Conservation (phyloP, 1,140 invertebrate genomes). For the Bombus pascuorum region DNA sequence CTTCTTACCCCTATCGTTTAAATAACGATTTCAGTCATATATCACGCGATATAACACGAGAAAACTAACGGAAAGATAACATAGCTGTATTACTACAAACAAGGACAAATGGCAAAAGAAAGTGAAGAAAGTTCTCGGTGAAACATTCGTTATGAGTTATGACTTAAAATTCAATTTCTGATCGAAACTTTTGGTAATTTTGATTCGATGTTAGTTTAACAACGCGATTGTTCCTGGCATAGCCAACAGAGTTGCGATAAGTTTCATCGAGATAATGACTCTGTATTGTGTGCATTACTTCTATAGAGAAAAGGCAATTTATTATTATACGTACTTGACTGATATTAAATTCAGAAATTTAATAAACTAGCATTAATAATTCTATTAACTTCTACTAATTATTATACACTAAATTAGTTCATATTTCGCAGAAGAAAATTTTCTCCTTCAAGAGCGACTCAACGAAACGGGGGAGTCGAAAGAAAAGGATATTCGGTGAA, state of each 20-base stretch:
- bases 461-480: neutral
- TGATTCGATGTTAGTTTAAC: neutral
- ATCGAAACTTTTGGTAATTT: neutral
- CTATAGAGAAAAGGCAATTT: too few relatives aligned
- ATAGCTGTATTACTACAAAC: neutral
- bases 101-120: neutral
- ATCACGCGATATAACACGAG: neutral
- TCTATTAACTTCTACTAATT: too few relatives aligned
- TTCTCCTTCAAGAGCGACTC: too few relatives aligned
- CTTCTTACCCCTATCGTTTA: neutral
- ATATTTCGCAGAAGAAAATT: too few relatives aligned
- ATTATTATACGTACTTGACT: too few relatives aligned
- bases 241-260: neutral
- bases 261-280: neutral
- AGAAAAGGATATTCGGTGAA: neutral
- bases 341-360: too few relatives aligned
- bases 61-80: neutral
- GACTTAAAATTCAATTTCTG: slow-evolving; percentile 17
- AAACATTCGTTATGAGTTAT: neutral
- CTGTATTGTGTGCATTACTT: too few relatives aligned
- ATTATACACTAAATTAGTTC: too few relatives aligned
- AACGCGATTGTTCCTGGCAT: neutral
- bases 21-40: slow-evolving; percentile 1
- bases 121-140: neutral
- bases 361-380: too few relatives aligned